These are phyloP conservation scores for Drosophila setifemur DNA, from an alignment of 1,140 invertebrate genomes.

Conservation along the genomic window DNA sequence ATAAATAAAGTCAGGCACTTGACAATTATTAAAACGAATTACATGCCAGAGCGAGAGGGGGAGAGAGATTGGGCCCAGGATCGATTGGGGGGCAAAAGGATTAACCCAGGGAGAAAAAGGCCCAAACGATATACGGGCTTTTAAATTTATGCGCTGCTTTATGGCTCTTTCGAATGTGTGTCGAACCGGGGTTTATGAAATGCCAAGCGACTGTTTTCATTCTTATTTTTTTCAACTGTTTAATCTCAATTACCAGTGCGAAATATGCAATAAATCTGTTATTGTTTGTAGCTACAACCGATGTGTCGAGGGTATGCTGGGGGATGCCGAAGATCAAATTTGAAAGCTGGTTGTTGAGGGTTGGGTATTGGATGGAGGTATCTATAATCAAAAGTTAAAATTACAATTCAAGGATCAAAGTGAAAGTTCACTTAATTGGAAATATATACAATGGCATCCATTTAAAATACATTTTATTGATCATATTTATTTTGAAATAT, in stretches of 20 bases:
- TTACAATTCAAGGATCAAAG: too few relatives aligned
- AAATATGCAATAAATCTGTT: constrained; percentile 79
- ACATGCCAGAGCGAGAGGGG: constrained; percentile 19
- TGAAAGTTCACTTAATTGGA: too few relatives aligned
- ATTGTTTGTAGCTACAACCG: constrained; percentile 61
- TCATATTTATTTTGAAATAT: too few relatives aligned
- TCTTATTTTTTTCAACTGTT: constrained; percentile 68
- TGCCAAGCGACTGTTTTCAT: constrained; percentile 65
- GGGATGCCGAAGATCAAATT: neutral
- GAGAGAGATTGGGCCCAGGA: constrained; percentile 17
- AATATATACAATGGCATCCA: too few relatives aligned
- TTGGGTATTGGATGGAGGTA: too few relatives aligned
- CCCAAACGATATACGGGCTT: constrained; percentile 57
- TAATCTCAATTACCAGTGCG: constrained; percentile 77
- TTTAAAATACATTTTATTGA: too few relatives aligned
- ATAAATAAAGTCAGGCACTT: constrained; percentile 73
- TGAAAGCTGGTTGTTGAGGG: neutral
- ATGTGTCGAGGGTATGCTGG: constrained; percentile 19
- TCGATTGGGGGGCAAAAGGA: constrained; percentile 14
- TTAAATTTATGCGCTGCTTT: constrained; percentile 71
- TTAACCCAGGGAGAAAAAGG: constrained; percentile 18
- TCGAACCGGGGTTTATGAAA: constrained; percentile 52
- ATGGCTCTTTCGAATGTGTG: constrained; percentile 10
- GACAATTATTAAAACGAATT: constrained; percentile 79
- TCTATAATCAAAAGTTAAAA: too few relatives aligned